A percentile compares a stretch with the other conserved stretches of the same genome.
phyloP scores from a whole-genome alignment of 1,140 invertebrate species.

The Ostrea edulis region DNA sequence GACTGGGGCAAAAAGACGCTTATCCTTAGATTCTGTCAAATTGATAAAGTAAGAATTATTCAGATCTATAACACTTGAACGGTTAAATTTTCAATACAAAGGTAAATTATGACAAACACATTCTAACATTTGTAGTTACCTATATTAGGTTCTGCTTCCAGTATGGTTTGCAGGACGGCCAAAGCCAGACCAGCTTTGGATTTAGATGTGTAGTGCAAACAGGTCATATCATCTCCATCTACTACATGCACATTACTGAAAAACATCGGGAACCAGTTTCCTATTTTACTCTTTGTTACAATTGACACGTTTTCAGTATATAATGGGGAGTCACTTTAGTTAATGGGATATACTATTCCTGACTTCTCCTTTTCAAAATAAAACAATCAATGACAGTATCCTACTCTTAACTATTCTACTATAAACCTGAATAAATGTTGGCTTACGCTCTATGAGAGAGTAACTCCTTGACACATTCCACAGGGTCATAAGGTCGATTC shows the following conservation, averaged over 20 bases:
- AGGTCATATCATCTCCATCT: constrained; percentile 74
- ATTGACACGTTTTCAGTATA: background rate
- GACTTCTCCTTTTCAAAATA: background rate
- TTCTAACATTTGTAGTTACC: constrained; percentile 57
- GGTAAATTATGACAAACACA: background rate
- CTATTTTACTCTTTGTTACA: background rate
- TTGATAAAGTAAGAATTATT: background rate
- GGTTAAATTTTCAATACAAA: background rate
- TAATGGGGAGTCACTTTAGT: background rate
- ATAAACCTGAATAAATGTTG: background rate
- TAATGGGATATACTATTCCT: background rate
- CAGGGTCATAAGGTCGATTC: constrained; percentile 71
- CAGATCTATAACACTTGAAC: background rate
- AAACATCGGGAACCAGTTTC: background rate
- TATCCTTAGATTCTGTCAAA: constrained; percentile 72
- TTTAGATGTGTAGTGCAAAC: constrained; percentile 74
- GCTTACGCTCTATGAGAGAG: constrained; percentile 74
- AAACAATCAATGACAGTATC: too few species aligned
- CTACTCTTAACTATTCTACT: too few species aligned
- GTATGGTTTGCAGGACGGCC: constrained; percentile 64
- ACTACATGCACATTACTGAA: constrained; percentile 73
- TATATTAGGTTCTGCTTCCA: constrained; percentile 66
- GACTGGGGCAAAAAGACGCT: constrained; percentile 74
- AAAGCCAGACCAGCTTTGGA: constrained; percentile 67
- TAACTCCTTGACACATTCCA: constrained; percentile 71